These are phyloP conservation scores for Idaea aversata DNA, from an alignment of 2,888 invertebrate species.

Conservation along the genomic window DNA sequence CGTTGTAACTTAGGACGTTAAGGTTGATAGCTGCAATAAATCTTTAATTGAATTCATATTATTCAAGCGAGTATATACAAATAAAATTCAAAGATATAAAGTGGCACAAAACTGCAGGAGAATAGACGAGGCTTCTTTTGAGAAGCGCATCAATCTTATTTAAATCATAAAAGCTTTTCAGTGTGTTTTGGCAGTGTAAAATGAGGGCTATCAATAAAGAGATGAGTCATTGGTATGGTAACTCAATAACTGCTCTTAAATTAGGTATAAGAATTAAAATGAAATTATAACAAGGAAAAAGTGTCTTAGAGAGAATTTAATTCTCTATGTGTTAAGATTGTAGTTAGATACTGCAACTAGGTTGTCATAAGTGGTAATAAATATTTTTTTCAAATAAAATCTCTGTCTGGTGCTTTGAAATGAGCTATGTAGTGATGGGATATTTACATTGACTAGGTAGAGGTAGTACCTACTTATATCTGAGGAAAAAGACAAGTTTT, in stretches of 20 bases:
- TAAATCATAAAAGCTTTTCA: conserved; percentile 38
- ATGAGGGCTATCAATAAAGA: conserved; percentile 45
- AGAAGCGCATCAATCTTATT: conserved; percentile 39
- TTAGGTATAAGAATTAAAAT: background rate
- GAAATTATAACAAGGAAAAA: background rate
- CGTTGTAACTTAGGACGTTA: conserved; percentile 33
- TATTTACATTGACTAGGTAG: too few relatives aligned
- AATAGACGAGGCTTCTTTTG: conserved; percentile 17
- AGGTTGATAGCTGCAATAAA: conserved; percentile 56
- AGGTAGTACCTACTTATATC: too few relatives aligned
- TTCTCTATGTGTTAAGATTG: too few relatives aligned
- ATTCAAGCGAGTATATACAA: conserved; percentile 49
- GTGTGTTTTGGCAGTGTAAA: conserved; percentile 46
- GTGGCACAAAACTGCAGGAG: conserved; percentile 9
- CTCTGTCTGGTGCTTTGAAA: too few relatives aligned
- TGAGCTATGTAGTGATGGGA: too few relatives aligned
- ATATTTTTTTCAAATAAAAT: too few relatives aligned
- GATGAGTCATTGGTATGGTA: conserved; percentile 40
- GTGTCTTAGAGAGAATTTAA: background rate
- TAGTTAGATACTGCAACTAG: too few relatives aligned
- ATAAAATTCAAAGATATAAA: conserved; percentile 35
- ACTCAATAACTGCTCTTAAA: conserved; percentile 6
- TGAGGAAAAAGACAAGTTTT: too few relatives aligned
- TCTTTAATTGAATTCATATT: conserved; percentile 65
- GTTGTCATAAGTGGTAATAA: too few relatives aligned